phyloP scores from a whole-genome alignment of 2,797 vertebrate species.

The Spheniscus humboldti region DNA sequence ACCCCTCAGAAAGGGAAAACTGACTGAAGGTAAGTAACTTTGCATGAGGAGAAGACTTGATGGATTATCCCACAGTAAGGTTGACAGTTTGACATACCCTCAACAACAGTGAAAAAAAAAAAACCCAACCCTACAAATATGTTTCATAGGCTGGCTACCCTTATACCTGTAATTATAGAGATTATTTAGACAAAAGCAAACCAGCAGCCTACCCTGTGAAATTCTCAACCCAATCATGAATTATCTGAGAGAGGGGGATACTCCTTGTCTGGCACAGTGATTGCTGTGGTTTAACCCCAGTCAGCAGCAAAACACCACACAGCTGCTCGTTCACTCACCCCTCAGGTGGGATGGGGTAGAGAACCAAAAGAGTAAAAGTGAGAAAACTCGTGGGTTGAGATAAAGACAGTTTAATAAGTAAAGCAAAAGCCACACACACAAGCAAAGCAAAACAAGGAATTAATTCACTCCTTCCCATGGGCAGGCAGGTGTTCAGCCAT shows the following conservation, averaged over 20 bases:
- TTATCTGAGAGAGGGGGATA: background rate
- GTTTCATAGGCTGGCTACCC: background rate
- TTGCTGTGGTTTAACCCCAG: background rate
- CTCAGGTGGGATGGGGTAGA: background rate
- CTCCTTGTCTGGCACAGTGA: too few relatives aligned
- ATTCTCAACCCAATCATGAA: background rate
- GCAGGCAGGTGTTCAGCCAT: background rate
- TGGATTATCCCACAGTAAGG: background rate
- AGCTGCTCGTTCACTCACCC: fast-evolving
- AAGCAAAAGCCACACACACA: fast-evolving
- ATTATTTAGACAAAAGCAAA: background rate
- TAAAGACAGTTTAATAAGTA: background rate
- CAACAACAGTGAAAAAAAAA: background rate
- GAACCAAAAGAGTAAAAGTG: background rate
- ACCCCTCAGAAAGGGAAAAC: background rate
- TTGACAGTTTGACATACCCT: background rate
- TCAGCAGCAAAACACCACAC: background rate
- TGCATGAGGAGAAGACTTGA: background rate
- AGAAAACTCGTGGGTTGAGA: background rate
- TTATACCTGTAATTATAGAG: background rate
- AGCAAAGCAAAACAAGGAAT: background rate
- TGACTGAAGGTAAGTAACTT: background rate
- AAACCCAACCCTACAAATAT: background rate
- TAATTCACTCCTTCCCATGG: fast-evolving
- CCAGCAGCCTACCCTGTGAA: background rate